These are phyloP conservation scores for Octodon degus DNA, from an alignment of 2,113 vertebrate species.

Conservation along the genomic window DNA sequence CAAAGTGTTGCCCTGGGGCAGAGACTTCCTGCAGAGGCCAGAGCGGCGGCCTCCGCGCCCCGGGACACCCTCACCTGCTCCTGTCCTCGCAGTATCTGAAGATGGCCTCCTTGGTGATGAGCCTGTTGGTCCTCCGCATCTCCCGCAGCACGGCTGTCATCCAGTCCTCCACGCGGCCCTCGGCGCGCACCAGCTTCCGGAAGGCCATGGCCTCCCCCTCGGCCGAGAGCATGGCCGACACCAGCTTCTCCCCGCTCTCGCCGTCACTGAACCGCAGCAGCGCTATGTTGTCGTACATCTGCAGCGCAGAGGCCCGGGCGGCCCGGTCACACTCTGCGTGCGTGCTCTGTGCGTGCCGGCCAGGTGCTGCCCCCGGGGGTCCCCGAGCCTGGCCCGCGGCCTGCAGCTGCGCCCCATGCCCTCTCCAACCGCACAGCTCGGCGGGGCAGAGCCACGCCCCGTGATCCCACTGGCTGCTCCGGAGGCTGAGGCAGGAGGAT, in stretches of 20 bases:
- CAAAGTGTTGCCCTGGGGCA: not conserved
- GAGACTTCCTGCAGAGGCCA: not conserved
- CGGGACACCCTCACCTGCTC: slow-evolving; percentile 87
- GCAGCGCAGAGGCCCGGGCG: slow-evolving; percentile 25
- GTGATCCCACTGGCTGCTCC: not conserved
- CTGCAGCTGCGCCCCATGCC: not conserved
- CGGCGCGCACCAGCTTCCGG: slow-evolving; percentile 86
- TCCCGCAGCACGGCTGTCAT: slow-evolving; percentile 93
- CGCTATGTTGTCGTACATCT: slow-evolving; percentile 98
- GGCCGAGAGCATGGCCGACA: slow-evolving; percentile 94
- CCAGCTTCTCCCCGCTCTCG: slow-evolving; percentile 87
- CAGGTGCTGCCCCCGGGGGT: not conserved
- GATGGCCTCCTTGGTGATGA: slow-evolving; percentile 97
- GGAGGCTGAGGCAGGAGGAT: not conserved
- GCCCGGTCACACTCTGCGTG: fast-evolving
- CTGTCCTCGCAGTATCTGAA: slow-evolving; percentile 92
- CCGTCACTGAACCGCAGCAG: slow-evolving; percentile 90
- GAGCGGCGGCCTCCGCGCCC: too few relatives aligned
- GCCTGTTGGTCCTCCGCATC: slow-evolving; percentile 95
- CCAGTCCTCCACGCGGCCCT: slow-evolving; percentile 96
- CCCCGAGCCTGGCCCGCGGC: not conserved
- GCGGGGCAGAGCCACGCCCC: not conserved
- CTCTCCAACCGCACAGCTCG: not conserved
- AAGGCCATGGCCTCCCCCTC: slow-evolving; percentile 96
- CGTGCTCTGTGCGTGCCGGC: not conserved